A percentile compares a stretch with the other conserved stretches of the same genome.
These are phyloP conservation scores for Apomyelois bistriatella DNA, from an alignment of 2,888 invertebrate species.

Conservation along the genomic window DNA sequence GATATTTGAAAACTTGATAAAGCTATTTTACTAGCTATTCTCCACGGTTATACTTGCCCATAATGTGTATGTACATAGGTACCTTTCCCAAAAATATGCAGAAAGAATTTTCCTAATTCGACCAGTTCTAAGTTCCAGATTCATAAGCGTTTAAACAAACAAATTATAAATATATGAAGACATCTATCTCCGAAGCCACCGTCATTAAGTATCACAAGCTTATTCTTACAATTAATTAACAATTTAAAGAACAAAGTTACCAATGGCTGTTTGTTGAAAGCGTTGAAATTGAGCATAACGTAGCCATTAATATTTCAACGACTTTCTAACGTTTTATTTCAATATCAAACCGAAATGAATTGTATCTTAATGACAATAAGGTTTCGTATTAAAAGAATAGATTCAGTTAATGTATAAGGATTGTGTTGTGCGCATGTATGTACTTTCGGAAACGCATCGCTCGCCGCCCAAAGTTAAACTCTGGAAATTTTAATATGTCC, in stretches of 20 bases:
- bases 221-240: conserved; percentile 7
- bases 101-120: no score
- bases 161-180: no score
- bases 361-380: conserved; percentile 25
- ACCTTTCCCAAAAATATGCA: no score
- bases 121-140: no score
- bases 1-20: no score
- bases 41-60: no score
- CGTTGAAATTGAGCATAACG: conserved; percentile 77
- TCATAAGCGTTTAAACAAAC: no score
- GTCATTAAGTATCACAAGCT: background rate
- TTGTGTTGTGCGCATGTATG: conserved; percentile 27
- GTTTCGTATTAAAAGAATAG: conserved; percentile 27
- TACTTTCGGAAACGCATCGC: conserved; percentile 56
- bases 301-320: conserved; percentile 73
- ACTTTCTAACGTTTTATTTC: conserved; percentile 55
- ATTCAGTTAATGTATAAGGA: conserved; percentile 27
- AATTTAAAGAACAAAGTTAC: conserved; percentile 42
- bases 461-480: conserved; percentile 61
- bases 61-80: no score
- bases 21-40: no score
- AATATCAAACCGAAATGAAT: conserved; percentile 22
- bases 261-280: conserved; percentile 67
- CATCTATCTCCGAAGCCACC: no score
- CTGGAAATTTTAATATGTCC: conserved; percentile 66